phyloP scores from a whole-genome alignment of 2,888 invertebrate genomes.

The Phaonia tiefii region DNA sequence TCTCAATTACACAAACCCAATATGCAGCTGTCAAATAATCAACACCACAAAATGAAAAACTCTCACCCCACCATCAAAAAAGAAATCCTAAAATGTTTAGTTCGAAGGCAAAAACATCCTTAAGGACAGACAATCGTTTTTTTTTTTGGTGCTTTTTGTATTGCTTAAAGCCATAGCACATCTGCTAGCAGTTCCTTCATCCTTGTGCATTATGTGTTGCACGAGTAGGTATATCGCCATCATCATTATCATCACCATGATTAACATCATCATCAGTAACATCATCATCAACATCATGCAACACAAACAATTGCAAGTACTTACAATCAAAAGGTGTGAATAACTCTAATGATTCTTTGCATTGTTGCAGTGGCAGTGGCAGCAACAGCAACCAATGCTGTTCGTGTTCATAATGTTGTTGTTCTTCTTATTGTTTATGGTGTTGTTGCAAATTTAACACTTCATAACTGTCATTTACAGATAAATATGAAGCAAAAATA shows the following conservation, averaged over 20 bases:
- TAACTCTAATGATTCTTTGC: conserved; percentile 31
- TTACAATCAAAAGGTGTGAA: conserved; percentile 40
- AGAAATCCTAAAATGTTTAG: too few relatives aligned
- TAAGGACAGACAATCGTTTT: neutral
- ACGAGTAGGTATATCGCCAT: neutral
- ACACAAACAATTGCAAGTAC: neutral
- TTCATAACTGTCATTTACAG: conserved; percentile 62
- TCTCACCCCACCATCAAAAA: neutral
- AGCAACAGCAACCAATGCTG: conserved; percentile 7
- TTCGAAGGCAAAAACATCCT: too few relatives aligned
- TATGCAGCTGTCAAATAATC: conserved; percentile 31
- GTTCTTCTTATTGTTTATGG: too few relatives aligned
- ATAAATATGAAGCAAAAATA: conserved; percentile 49
- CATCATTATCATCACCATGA: neutral
- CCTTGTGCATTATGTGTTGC: neutral
- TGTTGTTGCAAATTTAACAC: conserved; percentile 48
- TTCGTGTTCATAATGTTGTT: conserved; percentile 20
- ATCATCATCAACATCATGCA: neutral
- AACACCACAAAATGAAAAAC: conserved; percentile 26
- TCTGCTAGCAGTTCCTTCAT: conserved; percentile 21
- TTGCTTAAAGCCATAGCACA: conserved; percentile 25
- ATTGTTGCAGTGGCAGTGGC: conserved; percentile 13
- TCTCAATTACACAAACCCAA: conserved; percentile 26
- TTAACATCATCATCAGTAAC: neutral
- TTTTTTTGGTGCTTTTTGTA: neutral